Evolutionary conservation across 2,113 vertebrate genomes (phyloP).

Genomic region (Pogonocichla stellata): DNA sequence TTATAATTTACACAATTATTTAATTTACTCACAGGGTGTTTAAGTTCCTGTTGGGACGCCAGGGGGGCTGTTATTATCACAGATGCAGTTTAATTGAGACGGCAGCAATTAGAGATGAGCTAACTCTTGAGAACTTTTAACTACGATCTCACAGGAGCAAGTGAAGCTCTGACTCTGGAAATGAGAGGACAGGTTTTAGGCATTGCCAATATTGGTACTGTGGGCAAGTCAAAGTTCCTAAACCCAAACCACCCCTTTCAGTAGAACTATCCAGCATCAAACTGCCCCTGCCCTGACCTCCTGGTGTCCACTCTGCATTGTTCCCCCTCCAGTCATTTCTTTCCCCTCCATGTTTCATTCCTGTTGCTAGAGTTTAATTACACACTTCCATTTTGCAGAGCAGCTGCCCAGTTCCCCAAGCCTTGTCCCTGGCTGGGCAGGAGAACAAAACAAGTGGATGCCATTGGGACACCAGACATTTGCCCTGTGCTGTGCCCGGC

Average conservation of each 20-base stretch:
- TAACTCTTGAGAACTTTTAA: background rate
- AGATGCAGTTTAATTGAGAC: conserved; percentile 16
- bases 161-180: background rate
- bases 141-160: background rate
- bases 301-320: background rate
- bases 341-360: background rate
- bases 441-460: background rate
- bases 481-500: background rate
- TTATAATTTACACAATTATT: background rate
- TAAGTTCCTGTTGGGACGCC: background rate
- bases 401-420: background rate
- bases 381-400: background rate
- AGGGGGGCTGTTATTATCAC: background rate
- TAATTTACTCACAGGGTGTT: conserved; percentile 1
- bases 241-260: background rate
- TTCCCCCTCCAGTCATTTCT: background rate
- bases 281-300: background rate
- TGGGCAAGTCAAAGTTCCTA: background rate
- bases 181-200: background rate
- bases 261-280: background rate
- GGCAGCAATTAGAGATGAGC: conserved; percentile 17
- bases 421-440: background rate
- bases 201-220: background rate
- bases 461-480: rapidly evolving
- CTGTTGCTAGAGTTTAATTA: background rate